Evolutionary conservation across 64 coral and sea anemone genomes (phyloP).

Genomic region (Hydrozoanthus tunicans): DNA sequence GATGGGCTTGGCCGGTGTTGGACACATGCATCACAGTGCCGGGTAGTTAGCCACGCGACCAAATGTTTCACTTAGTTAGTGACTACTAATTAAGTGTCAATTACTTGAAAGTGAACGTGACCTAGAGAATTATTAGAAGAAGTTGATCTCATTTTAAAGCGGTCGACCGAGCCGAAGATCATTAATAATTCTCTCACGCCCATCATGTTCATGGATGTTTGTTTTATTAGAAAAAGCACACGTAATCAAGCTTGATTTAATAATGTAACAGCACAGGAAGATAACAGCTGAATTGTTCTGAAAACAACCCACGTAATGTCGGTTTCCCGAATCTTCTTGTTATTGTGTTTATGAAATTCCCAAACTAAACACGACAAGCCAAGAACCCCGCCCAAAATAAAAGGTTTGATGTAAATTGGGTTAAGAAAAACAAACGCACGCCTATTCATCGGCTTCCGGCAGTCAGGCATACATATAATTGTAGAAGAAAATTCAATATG

Average conservation of each 20-base stretch:
- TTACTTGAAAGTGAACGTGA: not conserved
- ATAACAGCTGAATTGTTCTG: not conserved
- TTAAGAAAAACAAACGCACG: no score
- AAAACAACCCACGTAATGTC: not conserved
- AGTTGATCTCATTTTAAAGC: not conserved
- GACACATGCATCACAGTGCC: not conserved
- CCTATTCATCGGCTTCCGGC: no score
- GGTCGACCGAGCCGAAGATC: not conserved
- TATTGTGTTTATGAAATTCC: not conserved
- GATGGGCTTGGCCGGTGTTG: not conserved
- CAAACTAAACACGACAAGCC: no score
- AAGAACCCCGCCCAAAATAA: no score
- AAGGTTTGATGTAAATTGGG: no score
- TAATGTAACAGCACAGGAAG: not conserved
- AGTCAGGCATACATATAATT: no score
- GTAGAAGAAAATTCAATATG: no score
- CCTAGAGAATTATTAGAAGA: not conserved
- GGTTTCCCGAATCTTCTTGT: not conserved
- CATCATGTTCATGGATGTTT: not conserved
- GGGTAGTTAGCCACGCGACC: conserved; percentile 27
- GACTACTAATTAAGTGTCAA: conserved; percentile 27
- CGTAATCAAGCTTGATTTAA: not conserved
- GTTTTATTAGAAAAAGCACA: not conserved
- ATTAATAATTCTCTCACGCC: not conserved
- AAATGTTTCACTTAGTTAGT: not conserved